Evolutionary conservation across 2,113 vertebrate species (phyloP), one percentile per base, ranked within the genome.

Genomic region (Dascyllus trimaculatus): DNA sequence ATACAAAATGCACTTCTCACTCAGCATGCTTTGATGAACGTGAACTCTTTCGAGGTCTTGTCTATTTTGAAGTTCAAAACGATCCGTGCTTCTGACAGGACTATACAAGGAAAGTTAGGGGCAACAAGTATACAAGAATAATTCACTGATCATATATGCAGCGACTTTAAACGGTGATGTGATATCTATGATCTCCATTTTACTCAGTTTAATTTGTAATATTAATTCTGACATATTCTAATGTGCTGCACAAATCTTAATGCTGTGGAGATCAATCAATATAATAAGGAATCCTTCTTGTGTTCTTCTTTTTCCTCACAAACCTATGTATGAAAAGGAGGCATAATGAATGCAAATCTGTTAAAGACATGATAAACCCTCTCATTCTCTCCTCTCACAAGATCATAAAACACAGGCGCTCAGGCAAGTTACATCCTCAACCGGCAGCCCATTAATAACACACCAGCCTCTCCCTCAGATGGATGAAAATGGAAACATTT

Each of bases 401-500:
- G 6, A 35, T 40, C 60, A 66, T 82, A 54, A 82, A 59, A 26
- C 35, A 21, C n/a, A 17, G 6, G 17, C 61, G 22, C 32, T 45
- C 52, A 65, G 1, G 32, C 43, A 46, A 58, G 29, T 71, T 43
- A 45, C 63, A 61, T 29, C 19, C 65, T 65, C 49, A 43, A 72
- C 54, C 11, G n/a, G 25, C 4, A 59, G 21, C 6, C 52, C 57
- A 25, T 54, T 22, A 46, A 52, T 32, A 10, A 46, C 54, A 19
- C 32, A 76, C 32, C 40, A 40, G 57, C 4, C 19, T 40, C 22
- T 25, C 17, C 66, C 49, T 35, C 0, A 11, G 24, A 19, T 2
- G 1, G 13, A 21, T 59, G 54, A 59, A 64, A 35, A 63, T 14
- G 35, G 2, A 66, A 66, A 71, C 26, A 61, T 40, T 2, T 8